Conservation (phyloP, 2,797 vertebrate species). For the Furcifer pardalis region DNA sequence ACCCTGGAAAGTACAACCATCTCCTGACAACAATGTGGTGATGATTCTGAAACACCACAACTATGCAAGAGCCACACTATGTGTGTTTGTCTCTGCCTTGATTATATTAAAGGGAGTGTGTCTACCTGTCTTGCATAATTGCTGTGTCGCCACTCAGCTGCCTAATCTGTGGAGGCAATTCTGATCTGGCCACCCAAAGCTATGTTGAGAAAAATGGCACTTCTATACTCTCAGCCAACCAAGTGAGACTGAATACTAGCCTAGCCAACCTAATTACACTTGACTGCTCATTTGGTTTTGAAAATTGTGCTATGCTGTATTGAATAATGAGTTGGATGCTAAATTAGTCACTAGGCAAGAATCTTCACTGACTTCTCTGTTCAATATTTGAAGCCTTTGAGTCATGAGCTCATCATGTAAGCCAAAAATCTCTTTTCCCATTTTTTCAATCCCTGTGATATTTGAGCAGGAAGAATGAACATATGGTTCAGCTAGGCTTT, state of each 20-base stretch:
- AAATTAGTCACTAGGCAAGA: not conserved
- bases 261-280: not conserved
- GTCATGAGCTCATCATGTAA: not conserved
- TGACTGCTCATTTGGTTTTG: not conserved
- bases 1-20: not conserved
- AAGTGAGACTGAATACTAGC: not conserved
- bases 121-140: not conserved
- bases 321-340: not conserved
- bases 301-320: not conserved
- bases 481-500: not conserved
- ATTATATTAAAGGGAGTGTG: not conserved
- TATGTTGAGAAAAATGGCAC: not conserved
- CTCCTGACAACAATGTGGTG: not conserved
- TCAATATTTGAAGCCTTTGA: not conserved
- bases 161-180: not conserved
- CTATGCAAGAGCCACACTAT: not conserved
- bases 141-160: not conserved
- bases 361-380: not conserved
- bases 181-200: not conserved
- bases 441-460: not conserved
- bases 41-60: not conserved
- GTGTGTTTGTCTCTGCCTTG: not conserved
- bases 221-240: too few relatives aligned
- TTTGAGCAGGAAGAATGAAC: not conserved
- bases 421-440: not conserved